Evolutionary conservation across 1,140 invertebrate species (phyloP).

Genomic region (Heliconius nattereri): DNA sequence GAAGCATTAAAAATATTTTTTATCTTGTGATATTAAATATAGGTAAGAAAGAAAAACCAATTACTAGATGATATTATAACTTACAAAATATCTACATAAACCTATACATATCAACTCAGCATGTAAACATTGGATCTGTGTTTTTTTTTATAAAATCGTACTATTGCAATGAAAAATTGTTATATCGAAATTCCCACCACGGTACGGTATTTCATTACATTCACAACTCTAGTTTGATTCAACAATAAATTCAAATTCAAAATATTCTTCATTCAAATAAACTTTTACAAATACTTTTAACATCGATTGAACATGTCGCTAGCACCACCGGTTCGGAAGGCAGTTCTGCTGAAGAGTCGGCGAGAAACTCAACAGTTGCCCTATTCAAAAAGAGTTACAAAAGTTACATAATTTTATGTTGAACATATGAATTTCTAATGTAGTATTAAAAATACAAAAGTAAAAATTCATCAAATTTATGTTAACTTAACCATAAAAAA

Average conservation of each 20-base stretch:
- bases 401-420: no score
- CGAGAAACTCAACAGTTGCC: no score
- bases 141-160: not conserved
- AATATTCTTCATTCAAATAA: no score
- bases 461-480: not conserved
- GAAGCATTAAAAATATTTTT: no score
- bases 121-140: not conserved
- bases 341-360: no score
- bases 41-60: not conserved
- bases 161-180: not conserved
- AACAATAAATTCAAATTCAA: not conserved
- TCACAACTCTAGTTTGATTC: not conserved
- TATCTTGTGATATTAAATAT: not conserved
- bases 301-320: no score
- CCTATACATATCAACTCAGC: not conserved
- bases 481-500: not conserved
- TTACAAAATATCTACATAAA: not conserved
- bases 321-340: no score
- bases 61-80: no score
- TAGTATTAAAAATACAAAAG: not conserved
- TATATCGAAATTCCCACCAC: not conserved
- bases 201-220: conserved; percentile 21
- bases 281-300: no score
- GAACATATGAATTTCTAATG: not conserved
- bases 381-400: no score